phyloP scores from a whole-genome alignment of 1,140 invertebrate species.

The Vanessa tameamea region DNA sequence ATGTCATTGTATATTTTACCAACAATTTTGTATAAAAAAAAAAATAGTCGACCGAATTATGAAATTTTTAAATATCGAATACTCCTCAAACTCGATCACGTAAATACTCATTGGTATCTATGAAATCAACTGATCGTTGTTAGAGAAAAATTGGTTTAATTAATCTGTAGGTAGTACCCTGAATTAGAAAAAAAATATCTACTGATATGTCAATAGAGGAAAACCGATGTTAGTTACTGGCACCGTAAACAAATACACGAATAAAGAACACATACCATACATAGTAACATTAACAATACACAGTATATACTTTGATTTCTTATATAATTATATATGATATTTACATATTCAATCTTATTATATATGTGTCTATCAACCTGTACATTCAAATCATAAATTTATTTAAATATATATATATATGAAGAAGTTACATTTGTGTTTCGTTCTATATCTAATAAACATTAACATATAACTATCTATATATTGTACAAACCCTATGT shows the following conservation, averaged over 20 bases:
- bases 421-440: conserved; percentile 31
- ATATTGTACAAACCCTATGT: conserved; percentile 35
- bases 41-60: too few species aligned
- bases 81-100: too few species aligned
- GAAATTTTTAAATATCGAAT: too few species aligned
- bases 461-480: conserved; percentile 20
- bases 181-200: conserved; percentile 33
- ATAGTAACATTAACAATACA: conserved; percentile 33
- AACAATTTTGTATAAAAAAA: too few species aligned
- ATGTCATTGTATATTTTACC: too few species aligned
- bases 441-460: conserved; percentile 23
- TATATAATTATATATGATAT: conserved; percentile 33
- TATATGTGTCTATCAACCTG: conserved; percentile 20
- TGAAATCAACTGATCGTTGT: background rate
- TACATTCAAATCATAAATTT: conserved; percentile 29
- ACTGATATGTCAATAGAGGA: conserved; percentile 54
- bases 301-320: conserved; percentile 21
- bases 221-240: conserved; percentile 50
- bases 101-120: too few species aligned
- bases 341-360: conserved; percentile 22
- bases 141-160: background rate
- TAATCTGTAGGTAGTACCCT: conserved; percentile 9
- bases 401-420: conserved; percentile 19
- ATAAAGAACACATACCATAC: conserved; percentile 10
- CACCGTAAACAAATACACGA: conserved; percentile 53